Evolutionary conservation across 2,113 vertebrate genomes (phyloP).

Genomic region (Jacana jacana): DNA sequence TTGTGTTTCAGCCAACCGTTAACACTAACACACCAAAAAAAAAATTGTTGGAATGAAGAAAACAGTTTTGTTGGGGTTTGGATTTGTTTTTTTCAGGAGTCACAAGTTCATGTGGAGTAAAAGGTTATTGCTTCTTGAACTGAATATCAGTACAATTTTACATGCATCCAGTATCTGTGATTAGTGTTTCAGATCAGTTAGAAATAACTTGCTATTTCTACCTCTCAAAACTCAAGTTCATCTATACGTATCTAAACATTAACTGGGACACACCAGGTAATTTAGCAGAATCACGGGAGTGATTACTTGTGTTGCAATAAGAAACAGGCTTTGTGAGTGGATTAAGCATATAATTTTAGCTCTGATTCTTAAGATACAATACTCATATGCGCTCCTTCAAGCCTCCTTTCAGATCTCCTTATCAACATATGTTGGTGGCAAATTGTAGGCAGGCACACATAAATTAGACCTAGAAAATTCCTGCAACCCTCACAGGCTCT

Average conservation of each 20-base stretch:
- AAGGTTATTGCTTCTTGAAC: neutral
- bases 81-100: neutral
- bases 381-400: neutral
- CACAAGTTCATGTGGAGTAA: neutral
- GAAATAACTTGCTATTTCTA: neutral
- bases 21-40: neutral
- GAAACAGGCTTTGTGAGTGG: neutral
- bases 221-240: neutral
- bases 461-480: neutral
- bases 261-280: neutral
- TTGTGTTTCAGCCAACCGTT: neutral
- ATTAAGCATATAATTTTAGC: neutral
- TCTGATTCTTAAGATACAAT: neutral
- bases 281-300: neutral
- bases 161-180: too few relatives aligned
- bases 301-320: neutral
- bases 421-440: neutral
- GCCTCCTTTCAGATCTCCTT: neutral
- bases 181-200: neutral
- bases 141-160: neutral
- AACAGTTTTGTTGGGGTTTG: neutral
- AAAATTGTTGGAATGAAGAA: neutral
- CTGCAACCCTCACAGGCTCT: neutral
- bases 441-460: neutral
- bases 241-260: neutral